Evolutionary conservation across 2,797 vertebrate species (phyloP), one percentile per base, ranked within the genome.

Genomic region (Rachycentron canadum): DNA sequence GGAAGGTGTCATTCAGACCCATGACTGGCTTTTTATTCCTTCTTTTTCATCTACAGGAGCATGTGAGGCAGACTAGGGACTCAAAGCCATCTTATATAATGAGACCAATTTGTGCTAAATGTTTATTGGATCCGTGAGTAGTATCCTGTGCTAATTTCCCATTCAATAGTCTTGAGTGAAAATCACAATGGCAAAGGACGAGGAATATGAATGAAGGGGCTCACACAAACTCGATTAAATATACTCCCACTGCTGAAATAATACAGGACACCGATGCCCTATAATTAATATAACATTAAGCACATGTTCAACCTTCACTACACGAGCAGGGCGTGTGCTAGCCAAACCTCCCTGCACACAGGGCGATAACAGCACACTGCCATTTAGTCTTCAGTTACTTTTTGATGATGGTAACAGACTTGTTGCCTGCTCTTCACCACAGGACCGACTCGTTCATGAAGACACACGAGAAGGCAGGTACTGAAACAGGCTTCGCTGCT

Each of bases 71-170:
- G 64, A 69, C 25, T 45, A 68, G 61, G 56, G 65, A 69, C 71
- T 63, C 50, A 72, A 49, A 72, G 76, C 70, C 71, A 81, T 78
- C 77, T 73, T 83, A 86, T 78, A 47, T 82, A 87, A 86, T 82
- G 80, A 90, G 71, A 80, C 65, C 87, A 85, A 87, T 90, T 87
- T 87, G 78, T 66, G 57, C 71, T 73, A 79, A 86, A 86, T 86
- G 80, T 89, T 90, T 88, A 89, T 86, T 87, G 84, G 73, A 79
- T 82, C 76, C 23, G 61, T 85, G 67, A 89, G 88, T 85, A 85
- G 74, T 41, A 69, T 82, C 73, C 76, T 61, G 67, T 11, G 58
- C 71, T 86, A 83, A 89, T 90, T 88, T 83, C 68, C 70, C 62
- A 65, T 82, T 85, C 76, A 76, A 61, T 64, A 77, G 78, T 79